A percentile compares a stretch with the other conserved stretches of the same genome.
Conservation (phyloP, 2,888 invertebrate species). For the Trissonchulus latispiculum region DNA sequence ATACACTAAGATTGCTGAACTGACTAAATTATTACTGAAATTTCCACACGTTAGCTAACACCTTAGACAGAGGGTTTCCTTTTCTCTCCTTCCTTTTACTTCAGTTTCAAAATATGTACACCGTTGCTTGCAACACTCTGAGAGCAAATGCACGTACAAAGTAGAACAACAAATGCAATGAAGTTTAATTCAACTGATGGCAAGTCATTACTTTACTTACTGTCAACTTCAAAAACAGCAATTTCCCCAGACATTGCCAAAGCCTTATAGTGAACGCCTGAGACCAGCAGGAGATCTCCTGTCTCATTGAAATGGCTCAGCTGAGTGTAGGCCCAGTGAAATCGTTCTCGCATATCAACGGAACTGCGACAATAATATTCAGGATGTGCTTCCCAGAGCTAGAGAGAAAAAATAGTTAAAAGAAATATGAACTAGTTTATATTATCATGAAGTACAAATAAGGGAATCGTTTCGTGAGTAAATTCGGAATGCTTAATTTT, state of each 20-base stretch:
- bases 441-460: neutral
- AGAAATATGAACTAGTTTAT: conserved; percentile 25
- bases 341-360: conserved; percentile 64
- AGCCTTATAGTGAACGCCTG: conserved; percentile 69
- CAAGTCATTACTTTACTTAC: too few species aligned
- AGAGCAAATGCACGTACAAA: too few species aligned
- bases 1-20: too few species aligned
- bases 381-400: neutral
- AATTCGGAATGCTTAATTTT: too few species aligned
- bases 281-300: conserved; percentile 67
- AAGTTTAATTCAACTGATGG: too few species aligned
- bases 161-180: too few species aligned
- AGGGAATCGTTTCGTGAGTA: neutral
- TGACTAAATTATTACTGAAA: too few species aligned
- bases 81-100: too few species aligned
- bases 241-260: conserved; percentile 73
- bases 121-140: too few species aligned
- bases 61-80: too few species aligned
- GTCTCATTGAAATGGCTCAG: conserved; percentile 72
- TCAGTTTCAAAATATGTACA: too few species aligned
- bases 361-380: conserved; percentile 50
- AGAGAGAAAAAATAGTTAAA: conserved; percentile 15
- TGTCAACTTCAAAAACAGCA: conserved; percentile 65
- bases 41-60: too few species aligned
- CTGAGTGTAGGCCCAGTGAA: conserved; percentile 75